phyloP scores from a whole-genome alignment of 2,888 invertebrate genomes.

The Euclidia mi region DNA sequence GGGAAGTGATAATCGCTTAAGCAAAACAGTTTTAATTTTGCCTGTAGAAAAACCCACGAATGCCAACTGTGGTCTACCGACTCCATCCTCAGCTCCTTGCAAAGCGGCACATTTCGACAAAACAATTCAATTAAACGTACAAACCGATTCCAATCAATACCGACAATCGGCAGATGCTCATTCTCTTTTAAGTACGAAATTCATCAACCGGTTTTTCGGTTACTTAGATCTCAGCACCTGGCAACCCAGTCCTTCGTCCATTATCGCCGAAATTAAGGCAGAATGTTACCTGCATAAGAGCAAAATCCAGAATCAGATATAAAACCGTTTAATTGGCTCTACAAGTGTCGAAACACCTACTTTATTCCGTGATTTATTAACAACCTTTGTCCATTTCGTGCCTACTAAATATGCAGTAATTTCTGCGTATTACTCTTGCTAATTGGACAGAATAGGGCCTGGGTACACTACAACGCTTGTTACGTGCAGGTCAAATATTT shows the following conservation, averaged over 20 bases:
- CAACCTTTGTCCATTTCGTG: constrained; percentile 31
- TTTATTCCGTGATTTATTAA: constrained; percentile 30
- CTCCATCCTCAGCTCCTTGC: too few species aligned
- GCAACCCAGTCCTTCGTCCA: not conserved
- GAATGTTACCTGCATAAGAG: not conserved
- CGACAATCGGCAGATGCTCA: too few species aligned
- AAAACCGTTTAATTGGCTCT: constrained; percentile 32
- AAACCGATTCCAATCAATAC: not conserved
- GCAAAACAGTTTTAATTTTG: too few species aligned
- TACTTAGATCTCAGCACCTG: not conserved
- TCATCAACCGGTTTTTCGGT: not conserved
- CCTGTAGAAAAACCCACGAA: too few species aligned
- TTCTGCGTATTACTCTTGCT: constrained; percentile 21
- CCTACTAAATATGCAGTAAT: constrained; percentile 35
- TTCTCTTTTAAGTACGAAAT: too few species aligned
- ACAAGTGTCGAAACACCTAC: constrained; percentile 32
- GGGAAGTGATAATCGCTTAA: too few species aligned
- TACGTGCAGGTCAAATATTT: not conserved
- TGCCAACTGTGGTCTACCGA: too few species aligned
- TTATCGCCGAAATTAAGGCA: constrained; percentile 2
- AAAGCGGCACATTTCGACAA: too few species aligned
- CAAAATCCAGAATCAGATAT: constrained; percentile 19
- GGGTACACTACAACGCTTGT: constrained; percentile 3
- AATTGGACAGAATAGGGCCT: constrained; percentile 15
- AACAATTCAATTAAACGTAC: not conserved